Percentiles rank a stretch among this genome's conserved stretches.
These are phyloP conservation scores for Montipora cactus DNA, from an alignment of 64 coral and sea anemone species.

Conservation along the genomic window DNA sequence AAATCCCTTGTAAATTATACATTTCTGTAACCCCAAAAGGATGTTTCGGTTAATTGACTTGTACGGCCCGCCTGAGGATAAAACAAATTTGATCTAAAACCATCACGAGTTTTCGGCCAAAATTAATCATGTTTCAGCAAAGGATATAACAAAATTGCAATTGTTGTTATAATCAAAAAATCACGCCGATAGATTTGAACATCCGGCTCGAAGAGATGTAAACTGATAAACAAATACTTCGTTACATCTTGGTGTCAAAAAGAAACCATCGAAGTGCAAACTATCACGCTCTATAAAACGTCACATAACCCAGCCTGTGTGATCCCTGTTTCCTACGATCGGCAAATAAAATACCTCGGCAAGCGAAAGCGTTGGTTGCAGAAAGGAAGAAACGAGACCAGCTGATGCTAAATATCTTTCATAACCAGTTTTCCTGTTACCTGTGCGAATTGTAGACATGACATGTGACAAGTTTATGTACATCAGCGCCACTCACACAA, in stretches of 20 bases:
- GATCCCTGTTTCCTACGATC: background rate
- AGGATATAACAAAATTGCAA: slow-evolving; percentile 35
- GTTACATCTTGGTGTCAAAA: slow-evolving; percentile 26
- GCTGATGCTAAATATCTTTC: slow-evolving; percentile 23
- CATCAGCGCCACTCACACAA: slow-evolving; percentile 62
- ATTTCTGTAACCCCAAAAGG: too few species aligned
- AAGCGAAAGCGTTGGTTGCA: background rate
- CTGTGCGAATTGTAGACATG: slow-evolving; percentile 57
- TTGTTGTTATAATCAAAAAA: slow-evolving; percentile 29
- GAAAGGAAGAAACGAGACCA: background rate
- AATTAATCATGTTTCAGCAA: background rate
- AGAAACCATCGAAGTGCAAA: slow-evolving; percentile 3
- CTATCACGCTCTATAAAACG: slow-evolving; percentile 40
- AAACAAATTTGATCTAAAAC: background rate
- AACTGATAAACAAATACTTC: slow-evolving; percentile 36
- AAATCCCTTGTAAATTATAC: background rate
- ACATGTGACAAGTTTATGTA: slow-evolving; percentile 77
- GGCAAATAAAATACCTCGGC: background rate
- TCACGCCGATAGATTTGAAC: slow-evolving; percentile 61
- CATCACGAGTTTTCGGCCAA: background rate
- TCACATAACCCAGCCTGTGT: slow-evolving; percentile 35
- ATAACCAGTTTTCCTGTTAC: slow-evolving; percentile 44
- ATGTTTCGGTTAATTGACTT: background rate
- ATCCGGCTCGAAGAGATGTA: slow-evolving; percentile 21
- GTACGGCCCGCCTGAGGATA: background rate